Evolutionary conservation across 2,888 invertebrate species (phyloP), one percentile per base, ranked within the genome.

Genomic region (Volucella inanis): DNA sequence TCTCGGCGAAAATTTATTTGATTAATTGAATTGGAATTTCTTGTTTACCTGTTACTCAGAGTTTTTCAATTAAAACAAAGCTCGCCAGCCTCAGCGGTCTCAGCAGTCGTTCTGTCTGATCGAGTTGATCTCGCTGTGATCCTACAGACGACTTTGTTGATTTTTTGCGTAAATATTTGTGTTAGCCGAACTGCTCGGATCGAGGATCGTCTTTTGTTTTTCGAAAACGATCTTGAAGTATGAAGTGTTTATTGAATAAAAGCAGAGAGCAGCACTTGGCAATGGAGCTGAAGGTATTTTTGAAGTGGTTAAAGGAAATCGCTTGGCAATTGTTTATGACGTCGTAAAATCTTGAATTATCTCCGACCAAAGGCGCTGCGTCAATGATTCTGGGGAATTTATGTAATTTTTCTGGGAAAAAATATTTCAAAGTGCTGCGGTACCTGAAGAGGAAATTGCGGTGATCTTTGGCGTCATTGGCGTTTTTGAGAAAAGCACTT

Each of bases 211-310:
- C 31, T 45, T 31, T 31, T 31, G 6, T 45, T 43, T 54, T 62
- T 62, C 15, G 9, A 31, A 62, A 62, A 45, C 22, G 2, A 47
- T 31, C 38, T 22, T 41, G 18, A 41, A 59, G 22, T 49, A 8
- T 62, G 55, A 74, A 65, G 64, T 74, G 64, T 74, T 18, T 55
- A 49, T 57, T 47, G 74, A 31, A 74, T 65, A n/a, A 9, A 74
- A 74, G 49, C 55, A 64, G 47, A 57, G 55, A 49, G 9, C 55
- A 41, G 49, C 55, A 47, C 47, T 74, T 54, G 15, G 18, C 38
- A 6, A 52, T 41, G 22, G 22, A 43, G 22, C 43, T 18, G 31
- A 31, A 41, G 54, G 47, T 74, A 39, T 55, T 39, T 62, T 54
- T 47, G 18, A 45, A 68, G 57, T 55, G 38, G 9, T 55, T 38